Evolutionary conservation across 2,888 invertebrate species (phyloP).

Genomic region (Habroteleia sp.): DNA sequence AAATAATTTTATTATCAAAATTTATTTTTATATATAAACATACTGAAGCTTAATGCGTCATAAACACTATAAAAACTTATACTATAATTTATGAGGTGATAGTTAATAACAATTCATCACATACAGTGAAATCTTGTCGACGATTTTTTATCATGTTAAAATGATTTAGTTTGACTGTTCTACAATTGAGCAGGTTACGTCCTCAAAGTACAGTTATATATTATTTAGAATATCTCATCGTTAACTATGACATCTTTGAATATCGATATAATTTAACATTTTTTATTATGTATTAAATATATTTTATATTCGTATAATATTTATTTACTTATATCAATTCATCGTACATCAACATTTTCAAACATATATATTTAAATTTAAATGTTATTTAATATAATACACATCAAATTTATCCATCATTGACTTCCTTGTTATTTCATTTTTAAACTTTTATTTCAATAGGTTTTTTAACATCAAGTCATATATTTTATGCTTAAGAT

Average conservation of each 20-base stretch:
- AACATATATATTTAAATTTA: constrained; percentile 72
- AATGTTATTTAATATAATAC: constrained; percentile 74
- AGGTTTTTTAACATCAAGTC: constrained; percentile 72
- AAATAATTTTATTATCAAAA: too few relatives aligned
- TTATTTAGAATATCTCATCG: constrained; percentile 75
- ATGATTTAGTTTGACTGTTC: constrained; percentile 29
- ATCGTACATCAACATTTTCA: constrained; percentile 66
- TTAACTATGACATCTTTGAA: constrained; percentile 70
- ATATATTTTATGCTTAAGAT: constrained; percentile 67
- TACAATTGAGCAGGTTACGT: constrained; percentile 75
- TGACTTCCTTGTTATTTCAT: constrained; percentile 34
- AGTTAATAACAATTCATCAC: constrained; percentile 24
- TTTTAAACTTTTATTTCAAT: constrained; percentile 49
- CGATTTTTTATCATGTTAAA: constrained; percentile 4
- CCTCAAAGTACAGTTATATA: constrained; percentile 69
- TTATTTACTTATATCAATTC: constrained; percentile 61
- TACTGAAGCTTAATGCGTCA: not conserved
- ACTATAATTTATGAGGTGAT: constrained; percentile 12
- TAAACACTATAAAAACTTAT: constrained; percentile 5
- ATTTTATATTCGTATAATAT: constrained; percentile 58
- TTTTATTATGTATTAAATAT: constrained; percentile 68
- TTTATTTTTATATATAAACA: too few relatives aligned
- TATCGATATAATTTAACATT: constrained; percentile 64
- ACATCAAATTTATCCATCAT: constrained; percentile 74
- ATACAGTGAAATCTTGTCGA: constrained; percentile 11